These are phyloP conservation scores for Drosophila arawakana DNA, from an alignment of 1,140 invertebrate genomes.

Conservation along the genomic window DNA sequence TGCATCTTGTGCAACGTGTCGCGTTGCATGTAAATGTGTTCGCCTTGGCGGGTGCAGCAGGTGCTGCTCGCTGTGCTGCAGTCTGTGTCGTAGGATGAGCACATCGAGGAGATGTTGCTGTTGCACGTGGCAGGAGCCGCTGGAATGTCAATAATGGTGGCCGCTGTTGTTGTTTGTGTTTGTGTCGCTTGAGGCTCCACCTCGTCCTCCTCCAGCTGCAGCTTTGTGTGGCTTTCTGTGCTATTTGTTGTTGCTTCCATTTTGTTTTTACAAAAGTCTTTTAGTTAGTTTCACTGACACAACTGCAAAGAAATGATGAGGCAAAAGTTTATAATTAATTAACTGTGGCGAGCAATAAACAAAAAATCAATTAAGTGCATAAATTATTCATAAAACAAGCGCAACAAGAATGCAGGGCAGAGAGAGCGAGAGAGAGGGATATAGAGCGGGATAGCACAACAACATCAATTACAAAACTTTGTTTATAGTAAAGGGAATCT, in stretches of 20 bases:
- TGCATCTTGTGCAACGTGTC: constrained; percentile 39
- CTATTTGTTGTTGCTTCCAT: constrained; percentile 42
- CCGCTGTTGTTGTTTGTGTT: constrained; percentile 17
- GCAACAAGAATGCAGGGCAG: constrained; percentile 17
- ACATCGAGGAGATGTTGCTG: constrained; percentile 35
- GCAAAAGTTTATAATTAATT: constrained; percentile 73
- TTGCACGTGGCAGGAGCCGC: constrained; percentile 36
- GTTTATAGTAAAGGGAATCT: constrained; percentile 51
- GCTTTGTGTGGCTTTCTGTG: constrained; percentile 57
- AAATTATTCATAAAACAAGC: constrained; percentile 76
- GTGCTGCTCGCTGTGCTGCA: constrained; percentile 81
- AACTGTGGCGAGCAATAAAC: constrained; percentile 70
- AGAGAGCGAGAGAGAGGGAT: constrained; percentile 6
- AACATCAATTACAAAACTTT: constrained; percentile 49
- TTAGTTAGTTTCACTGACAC: constrained; percentile 20
- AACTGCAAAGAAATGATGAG: constrained; percentile 26
- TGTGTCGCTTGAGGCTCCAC: constrained; percentile 12
- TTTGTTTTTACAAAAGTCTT: constrained; percentile 48
- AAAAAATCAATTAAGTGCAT: constrained; percentile 80
- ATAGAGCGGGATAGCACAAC: constrained; percentile 7
- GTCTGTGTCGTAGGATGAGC: constrained; percentile 80
- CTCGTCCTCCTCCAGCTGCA: constrained; percentile 55
- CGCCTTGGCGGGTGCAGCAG: constrained; percentile 79
- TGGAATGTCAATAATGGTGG: constrained; percentile 83
- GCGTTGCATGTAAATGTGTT: constrained; percentile 79